Evolutionary conservation across 2,888 invertebrate genomes (phyloP), one percentile per base, ranked within the genome.

Genomic region (Trachelus stipa): DNA sequence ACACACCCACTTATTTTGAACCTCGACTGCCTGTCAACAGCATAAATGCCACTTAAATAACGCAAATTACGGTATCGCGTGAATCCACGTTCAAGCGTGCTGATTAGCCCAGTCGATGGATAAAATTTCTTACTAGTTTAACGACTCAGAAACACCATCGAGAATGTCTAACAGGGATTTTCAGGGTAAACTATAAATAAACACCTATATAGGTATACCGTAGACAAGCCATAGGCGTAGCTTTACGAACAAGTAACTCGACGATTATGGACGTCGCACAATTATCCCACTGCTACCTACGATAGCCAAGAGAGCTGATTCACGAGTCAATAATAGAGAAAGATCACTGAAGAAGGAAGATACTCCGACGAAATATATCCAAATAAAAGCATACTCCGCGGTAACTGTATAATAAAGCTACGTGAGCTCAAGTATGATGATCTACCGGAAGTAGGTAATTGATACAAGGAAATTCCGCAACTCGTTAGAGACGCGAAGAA

Each of bases 31-130:
- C 31, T 34, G 34, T 33, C 71, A 33, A 12, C 71, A 23, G 31
- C 34, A 34, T 31, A 71, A 71, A 71, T 23, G 71, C 34, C 33
- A 34, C 71, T 71, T 31, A 71, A 71, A 31, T 71, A 71, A 71
- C 33, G 31, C 71, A 71, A 71, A 71, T 71, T 71, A 71, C 71
- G 31, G 15, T 71, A 71, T 71, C 71, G 33, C 71, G 71, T 33
- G 71, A 23, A 33, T 71, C 3, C 71, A 34, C 71, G 33, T 71
- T 71, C 71, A 71, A 31, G 33, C 71, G 71, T 71, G 30, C 71
- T 31, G 33, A 71, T 71, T 34, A 56, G 56, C 23, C 56, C 2
- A 56, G 56, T 56, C 56, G 56, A 56, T 56, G 56, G 56, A 56
- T 56, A 56, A 56, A 56, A 56, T 56, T 56, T 56, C 56, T 23